Conservation (phyloP, 1,140 invertebrate species). For the Hyphantria cunea region DNA sequence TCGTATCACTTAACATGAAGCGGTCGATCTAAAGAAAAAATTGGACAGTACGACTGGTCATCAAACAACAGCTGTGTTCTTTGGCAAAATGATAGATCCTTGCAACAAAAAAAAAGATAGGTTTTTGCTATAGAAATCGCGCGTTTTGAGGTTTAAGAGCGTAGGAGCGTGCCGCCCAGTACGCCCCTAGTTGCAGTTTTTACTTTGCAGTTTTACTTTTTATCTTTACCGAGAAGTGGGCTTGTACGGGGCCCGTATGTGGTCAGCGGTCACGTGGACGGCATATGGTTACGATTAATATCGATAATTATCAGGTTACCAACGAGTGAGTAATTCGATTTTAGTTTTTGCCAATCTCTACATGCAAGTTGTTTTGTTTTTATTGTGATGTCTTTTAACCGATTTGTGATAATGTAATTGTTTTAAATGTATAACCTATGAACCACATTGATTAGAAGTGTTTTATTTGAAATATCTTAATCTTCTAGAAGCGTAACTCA, state of each 20-base stretch:
- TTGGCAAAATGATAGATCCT: slow-evolving; percentile 34
- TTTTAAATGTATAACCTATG: no score
- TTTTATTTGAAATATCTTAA: no score
- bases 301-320: not conserved
- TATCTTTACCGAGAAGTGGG: slow-evolving; percentile 41
- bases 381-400: no score
- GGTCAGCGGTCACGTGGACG: slow-evolving; percentile 47
- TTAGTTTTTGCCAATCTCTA: no score
- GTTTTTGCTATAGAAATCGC: slow-evolving; percentile 42
- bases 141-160: slow-evolving; percentile 55
- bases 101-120: slow-evolving; percentile 8
- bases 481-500: no score
- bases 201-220: slow-evolving; percentile 59
- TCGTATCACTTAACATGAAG: slow-evolving; percentile 59
- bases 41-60: slow-evolving; percentile 65
- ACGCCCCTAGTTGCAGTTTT: slow-evolving; percentile 58
- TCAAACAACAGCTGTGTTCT: slow-evolving; percentile 68
- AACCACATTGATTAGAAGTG: no score
- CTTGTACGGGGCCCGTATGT: slow-evolving; percentile 19
- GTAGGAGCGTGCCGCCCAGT: slow-evolving; percentile 67
- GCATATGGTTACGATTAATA: not conserved
- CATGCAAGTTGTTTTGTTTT: no score
- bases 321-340: no score
- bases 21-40: slow-evolving; percentile 49
- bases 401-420: no score